Evolutionary conservation across 2,113 vertebrate genomes (phyloP).

Genomic region (Sprattus sprattus): DNA sequence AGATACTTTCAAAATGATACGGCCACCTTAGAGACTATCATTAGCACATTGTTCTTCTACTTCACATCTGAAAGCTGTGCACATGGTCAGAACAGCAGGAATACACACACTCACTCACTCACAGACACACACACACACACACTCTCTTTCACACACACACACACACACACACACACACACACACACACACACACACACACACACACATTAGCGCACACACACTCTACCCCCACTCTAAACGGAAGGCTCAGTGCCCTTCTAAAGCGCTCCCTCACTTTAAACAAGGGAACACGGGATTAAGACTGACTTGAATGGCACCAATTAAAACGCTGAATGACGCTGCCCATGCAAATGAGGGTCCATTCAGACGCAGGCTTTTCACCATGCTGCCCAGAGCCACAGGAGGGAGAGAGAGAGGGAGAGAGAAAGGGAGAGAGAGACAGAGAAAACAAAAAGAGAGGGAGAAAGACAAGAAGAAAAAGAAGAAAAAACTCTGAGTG

Average conservation of each 20-base stretch:
- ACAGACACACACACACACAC: conserved; percentile 19
- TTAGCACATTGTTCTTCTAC: not conserved
- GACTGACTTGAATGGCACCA: conserved; percentile 50
- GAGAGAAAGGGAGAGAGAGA: conserved; percentile 10
- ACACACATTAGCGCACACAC: not conserved
- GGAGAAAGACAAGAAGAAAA: not conserved
- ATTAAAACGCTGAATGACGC: conserved; percentile 53
- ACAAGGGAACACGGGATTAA: conserved; percentile 51
- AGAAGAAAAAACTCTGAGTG: not conserved
- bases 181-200: conserved; percentile 9
- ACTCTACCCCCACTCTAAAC: not conserved
- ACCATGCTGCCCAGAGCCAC: conserved; percentile 18
- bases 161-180: conserved; percentile 18
- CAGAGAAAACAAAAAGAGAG: not conserved
- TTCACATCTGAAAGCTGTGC: not conserved
- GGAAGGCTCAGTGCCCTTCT: conserved; percentile 18
- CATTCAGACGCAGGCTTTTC: conserved; percentile 24
- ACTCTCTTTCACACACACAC: conserved; percentile 29
- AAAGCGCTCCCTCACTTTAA: conserved; percentile 30
- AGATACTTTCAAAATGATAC: not conserved
- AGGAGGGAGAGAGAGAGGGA: conserved; percentile 32
- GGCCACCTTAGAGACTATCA: conserved; percentile 1
- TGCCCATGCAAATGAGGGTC: conserved; percentile 50
- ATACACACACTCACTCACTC: conserved; percentile 28
- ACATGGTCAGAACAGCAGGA: conserved; percentile 8